Percentiles rank a stretch among this genome's conserved stretches.
Conservation (phyloP, 1,140 invertebrate species). For the Macrotrachela quadricornifera region DNA sequence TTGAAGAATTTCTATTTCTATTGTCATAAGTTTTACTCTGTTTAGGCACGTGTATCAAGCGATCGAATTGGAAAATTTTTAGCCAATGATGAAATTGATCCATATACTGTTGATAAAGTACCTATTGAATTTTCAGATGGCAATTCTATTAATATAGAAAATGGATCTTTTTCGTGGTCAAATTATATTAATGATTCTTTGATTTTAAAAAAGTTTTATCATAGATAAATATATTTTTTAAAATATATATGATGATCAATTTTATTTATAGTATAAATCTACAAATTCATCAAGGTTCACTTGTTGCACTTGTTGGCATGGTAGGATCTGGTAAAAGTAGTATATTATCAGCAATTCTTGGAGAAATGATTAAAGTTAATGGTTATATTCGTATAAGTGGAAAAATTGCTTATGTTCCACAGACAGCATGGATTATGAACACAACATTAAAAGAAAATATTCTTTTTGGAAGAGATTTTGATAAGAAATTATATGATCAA, state of each 20-base stretch:
- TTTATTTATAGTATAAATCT: constrained; percentile 16
- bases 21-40: constrained; percentile 6
- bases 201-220: no score
- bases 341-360: constrained; percentile 56
- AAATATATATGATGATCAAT: no score
- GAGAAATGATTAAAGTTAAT: constrained; percentile 57
- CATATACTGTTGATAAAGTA: constrained; percentile 12
- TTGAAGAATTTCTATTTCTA: not conserved
- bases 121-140: no score
- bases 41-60: constrained; percentile 23
- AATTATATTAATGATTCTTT: no score
- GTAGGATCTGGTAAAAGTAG: constrained; percentile 77
- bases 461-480: constrained; percentile 37
- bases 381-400: constrained; percentile 50
- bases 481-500: constrained; percentile 33
- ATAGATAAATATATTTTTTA: no score
- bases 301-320: constrained; percentile 62
- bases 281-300: constrained; percentile 14
- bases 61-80: constrained; percentile 22
- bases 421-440: constrained; percentile 45
- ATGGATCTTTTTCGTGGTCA: no score
- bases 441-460: constrained; percentile 46
- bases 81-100: constrained; percentile 20
- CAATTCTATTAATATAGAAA: no score
- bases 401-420: constrained; percentile 45